Base-by-base conservation (phyloP, 1,140 invertebrate genomes). In the Scaptomyza graminum region DNA sequence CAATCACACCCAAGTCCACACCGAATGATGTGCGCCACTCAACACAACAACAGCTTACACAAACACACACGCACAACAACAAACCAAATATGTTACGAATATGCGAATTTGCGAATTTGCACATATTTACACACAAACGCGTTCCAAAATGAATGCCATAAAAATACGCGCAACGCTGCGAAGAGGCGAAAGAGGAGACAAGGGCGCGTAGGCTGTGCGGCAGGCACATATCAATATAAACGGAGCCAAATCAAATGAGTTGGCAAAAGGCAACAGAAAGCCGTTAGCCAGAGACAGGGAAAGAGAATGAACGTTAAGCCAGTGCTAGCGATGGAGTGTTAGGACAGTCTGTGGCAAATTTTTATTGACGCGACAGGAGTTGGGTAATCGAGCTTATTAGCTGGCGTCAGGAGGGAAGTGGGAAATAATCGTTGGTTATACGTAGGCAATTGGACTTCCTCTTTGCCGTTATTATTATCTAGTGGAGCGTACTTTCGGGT, bases 91-190 rank as follows among this genome's bases (percentile, higher is more conserved):
- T 87, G 78, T 81, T 74, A 87, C 81, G 80, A 85, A 82, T 31
- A 22, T 22, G 18, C 18, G 18, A 22, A 22, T 85, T 87, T 82
- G 68, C 81, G 80, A 85, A 85, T 85, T 85, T 82, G 62, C 81
- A 74, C 81, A 84, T 84, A 84, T 84, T 85, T 83, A 82, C 79
- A 87, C 82, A 79, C 75, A 75, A 88, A 77, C 79, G 75, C 83
- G 72, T 79, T 68, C 47, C 72, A 65, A 61, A 76, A 82, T 88
- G 75, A 82, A 82, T 79, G 83, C 83, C 68, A 88, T 87, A 88
- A 87, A 88, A 65, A 71, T 68, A 87, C 69, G 65, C 79, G 65
- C 79, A 74, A 61, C 34, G 41, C 31, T 8, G n/a, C 0, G 7
- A 9, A 18, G 57, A 22, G 28, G 28, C 28, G 3, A 13, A 12